Percentiles rank a stretch among this genome's conserved stretches.
These are phyloP conservation scores for Proisotoma minuta DNA, from an alignment of 2,888 invertebrate species.

Conservation along the genomic window DNA sequence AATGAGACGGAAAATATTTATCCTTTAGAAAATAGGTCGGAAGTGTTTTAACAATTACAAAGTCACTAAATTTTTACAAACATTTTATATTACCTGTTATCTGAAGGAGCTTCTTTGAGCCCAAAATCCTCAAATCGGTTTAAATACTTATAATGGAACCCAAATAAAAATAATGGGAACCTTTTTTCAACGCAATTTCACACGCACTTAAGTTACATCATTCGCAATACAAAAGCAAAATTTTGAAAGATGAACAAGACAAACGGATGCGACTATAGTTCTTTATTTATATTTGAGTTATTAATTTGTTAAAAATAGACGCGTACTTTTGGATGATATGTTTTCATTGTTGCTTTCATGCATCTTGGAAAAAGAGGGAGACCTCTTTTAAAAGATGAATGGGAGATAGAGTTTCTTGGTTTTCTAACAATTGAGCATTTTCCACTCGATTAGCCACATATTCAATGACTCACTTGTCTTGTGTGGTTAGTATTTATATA, in stretches of 20 bases:
- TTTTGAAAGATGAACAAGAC: background rate
- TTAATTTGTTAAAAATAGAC: slow-evolving; percentile 5
- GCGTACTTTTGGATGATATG: background rate
- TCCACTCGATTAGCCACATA: slow-evolving; percentile 1
- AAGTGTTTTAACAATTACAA: background rate
- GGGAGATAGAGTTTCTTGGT: background rate
- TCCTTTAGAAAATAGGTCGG: no score
- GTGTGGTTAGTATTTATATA: no score
- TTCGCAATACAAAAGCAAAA: background rate
- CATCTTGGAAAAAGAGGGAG: background rate
- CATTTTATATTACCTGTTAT: background rate
- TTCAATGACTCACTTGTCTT: background rate
- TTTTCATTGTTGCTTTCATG: background rate
- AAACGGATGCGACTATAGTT: background rate
- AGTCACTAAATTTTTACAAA: slow-evolving; percentile 7
- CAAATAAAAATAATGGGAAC: background rate
- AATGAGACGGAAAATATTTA: no score
- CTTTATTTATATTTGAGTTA: background rate
- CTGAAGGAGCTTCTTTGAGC: background rate
- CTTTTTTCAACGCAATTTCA: slow-evolving; percentile 32
- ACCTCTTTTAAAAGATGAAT: background rate
- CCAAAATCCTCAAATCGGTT: slow-evolving; percentile 11
- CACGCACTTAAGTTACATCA: slow-evolving; percentile 40
- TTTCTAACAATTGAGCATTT: slow-evolving; percentile 4
- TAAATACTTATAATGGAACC: background rate